Evolutionary conservation across 2,797 vertebrate species (phyloP), one percentile per base, ranked within the genome.

Genomic region (Enteromius thamalakanensis): DNA sequence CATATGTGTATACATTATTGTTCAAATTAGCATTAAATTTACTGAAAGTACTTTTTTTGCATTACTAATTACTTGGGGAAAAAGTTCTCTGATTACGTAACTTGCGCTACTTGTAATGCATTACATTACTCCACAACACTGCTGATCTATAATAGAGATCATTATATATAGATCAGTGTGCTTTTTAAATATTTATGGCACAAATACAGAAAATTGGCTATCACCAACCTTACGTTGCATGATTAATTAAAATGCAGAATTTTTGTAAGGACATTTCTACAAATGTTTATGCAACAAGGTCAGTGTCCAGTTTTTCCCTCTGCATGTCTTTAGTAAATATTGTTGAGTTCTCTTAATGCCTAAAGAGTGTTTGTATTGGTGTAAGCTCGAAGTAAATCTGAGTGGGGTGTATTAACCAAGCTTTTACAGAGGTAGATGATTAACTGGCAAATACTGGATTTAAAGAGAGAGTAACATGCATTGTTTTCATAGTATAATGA

Each of bases 361-460:
- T 4, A 60, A 60, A 60, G 55, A 60, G n/a, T 1, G 23, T 62
- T 29, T 29, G 23, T 14, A 29, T 14, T 29, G 12, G 21, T 55
- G 8, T 4, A 55, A 6, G 58, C 23, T 60, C 1, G 26, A 12
- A 60, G 10, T 60, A 60, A 14, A 26, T 60, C 23, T 60, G 14
- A n/a, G 65, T 80, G 6, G 6, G 37, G 51, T 58, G 12, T 15
- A 11, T 3, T 74, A 58, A 45, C 15, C 29, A 2, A 34, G 1
- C 15, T 21, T 51, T 79, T 29, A 37, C 15, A 37, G 65, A 80
- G 34, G 78, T 80, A 70, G 78, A 42, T 70, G 10, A 80, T 58
- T 55, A 42, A 29, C 37, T 58, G 3, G 14, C 10, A 58, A 80
- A 14, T 6, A 29, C 2, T 29, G 1, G n/a, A 19, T 55, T 42